These are phyloP conservation scores for Coregonus clupeaformis DNA, from an alignment of 2,113 vertebrate species.

Conservation along the genomic window DNA sequence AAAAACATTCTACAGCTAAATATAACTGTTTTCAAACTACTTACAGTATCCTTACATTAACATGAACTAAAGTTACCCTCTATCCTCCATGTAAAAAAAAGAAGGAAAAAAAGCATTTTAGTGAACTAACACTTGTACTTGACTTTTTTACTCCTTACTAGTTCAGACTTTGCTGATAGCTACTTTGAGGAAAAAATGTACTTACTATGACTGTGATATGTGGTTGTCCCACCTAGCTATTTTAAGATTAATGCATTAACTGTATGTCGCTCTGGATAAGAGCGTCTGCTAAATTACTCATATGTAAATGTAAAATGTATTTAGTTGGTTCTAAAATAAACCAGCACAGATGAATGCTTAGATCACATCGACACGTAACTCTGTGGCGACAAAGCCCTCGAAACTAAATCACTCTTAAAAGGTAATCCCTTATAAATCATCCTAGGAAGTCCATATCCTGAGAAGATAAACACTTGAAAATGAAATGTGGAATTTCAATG, in stretches of 20 bases:
- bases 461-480: constrained; percentile 55
- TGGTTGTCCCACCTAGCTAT: too few relatives aligned
- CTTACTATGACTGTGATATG: too few relatives aligned
- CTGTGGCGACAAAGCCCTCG: constrained; percentile 16
- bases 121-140: too few relatives aligned
- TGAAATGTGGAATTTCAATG: constrained; percentile 56
- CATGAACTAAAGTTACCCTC: not conserved
- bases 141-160: too few relatives aligned
- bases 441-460: constrained; percentile 54
- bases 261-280: not conserved
- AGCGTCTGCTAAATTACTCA: not conserved
- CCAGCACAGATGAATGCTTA: constrained; percentile 1
- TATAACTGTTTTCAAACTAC: not conserved
- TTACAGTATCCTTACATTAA: not conserved
- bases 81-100: too few relatives aligned
- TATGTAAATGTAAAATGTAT: too few relatives aligned
- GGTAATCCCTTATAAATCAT: constrained; percentile 67
- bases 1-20: not conserved
- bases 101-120: too few relatives aligned
- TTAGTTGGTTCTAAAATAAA: not conserved
- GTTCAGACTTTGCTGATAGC: too few relatives aligned
- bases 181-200: too few relatives aligned
- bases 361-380: constrained; percentile 1
- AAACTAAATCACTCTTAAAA: constrained; percentile 66
- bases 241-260: too few relatives aligned